Conservation (phyloP, 2,113 vertebrate genomes). For the human (Homo sapiens) region GRCh38 chr4:168800001-168800500, state of each 20-base stretch:
- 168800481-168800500: background rate
- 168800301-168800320: background rate
- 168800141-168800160: background rate
- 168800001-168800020: background rate
- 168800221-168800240: background rate
- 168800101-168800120: background rate
- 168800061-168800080: background rate
- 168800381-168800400: background rate
- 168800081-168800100: background rate
- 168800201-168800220: background rate
- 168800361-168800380: background rate
- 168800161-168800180: background rate
- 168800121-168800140: background rate
- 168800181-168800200: background rate
- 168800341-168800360: background rate
- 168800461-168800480: background rate
- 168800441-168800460: background rate
- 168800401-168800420: background rate
- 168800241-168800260: background rate
- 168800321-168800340: background rate
- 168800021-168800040: background rate
- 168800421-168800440: background rate
- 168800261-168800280: background rate
- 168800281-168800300: background rate
- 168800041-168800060: background rate